These are phyloP conservation scores for Opisthograptis luteolata DNA, from an alignment of 2,888 invertebrate genomes.

Conservation along the genomic window DNA sequence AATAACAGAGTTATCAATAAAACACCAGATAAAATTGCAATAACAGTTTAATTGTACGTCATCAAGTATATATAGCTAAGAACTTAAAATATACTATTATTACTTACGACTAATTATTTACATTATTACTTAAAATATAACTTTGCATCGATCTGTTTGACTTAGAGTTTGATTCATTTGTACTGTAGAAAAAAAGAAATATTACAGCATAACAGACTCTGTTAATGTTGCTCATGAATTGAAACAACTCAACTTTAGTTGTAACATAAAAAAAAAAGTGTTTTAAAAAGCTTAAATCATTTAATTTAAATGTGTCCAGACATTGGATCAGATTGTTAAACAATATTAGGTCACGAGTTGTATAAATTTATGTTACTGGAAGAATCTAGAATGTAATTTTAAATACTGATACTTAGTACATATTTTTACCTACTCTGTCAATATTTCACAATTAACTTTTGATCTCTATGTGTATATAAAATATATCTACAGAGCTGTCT, in stretches of 20 bases:
- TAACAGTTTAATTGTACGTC: slow-evolving; percentile 41
- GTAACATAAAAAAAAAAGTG: no score
- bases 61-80: slow-evolving; percentile 27
- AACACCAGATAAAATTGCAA: slow-evolving; percentile 48
- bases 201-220: background rate
- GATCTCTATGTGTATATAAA: slow-evolving; percentile 4
- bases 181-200: no score
- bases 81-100: slow-evolving; percentile 30
- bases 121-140: slow-evolving; percentile 30
- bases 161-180: slow-evolving; percentile 24
- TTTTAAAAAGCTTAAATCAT: no score
- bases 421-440: slow-evolving; percentile 1
- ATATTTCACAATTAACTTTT: background rate
- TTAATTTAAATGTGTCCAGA: no score
- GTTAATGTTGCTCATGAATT: background rate
- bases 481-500: slow-evolving; percentile 15
- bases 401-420: slow-evolving; percentile 14
- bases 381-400: background rate
- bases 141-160: slow-evolving; percentile 23
- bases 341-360: no score
- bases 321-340: no score
- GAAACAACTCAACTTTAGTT: no score
- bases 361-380: no score
- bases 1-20: slow-evolving; percentile 45
- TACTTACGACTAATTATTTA: slow-evolving; percentile 40